Evolutionary conservation across 2,888 invertebrate species (phyloP), one percentile per base, ranked within the genome.

Genomic region (Ophioninae sp.): DNA sequence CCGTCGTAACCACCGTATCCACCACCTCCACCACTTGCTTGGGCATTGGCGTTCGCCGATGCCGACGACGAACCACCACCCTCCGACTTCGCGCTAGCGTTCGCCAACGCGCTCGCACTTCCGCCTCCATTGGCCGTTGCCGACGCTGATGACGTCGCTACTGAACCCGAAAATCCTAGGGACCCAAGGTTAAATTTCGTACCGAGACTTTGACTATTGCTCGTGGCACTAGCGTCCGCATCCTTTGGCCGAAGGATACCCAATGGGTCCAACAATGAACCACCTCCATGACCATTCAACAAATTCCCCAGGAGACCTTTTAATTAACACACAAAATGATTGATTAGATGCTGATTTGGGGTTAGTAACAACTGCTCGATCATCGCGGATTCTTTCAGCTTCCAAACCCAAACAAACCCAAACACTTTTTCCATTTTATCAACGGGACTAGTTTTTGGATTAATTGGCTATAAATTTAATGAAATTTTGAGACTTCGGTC

Each of bases 171-270:
- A 22, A 92, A 76, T 6, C 90, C 89, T 44, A 92, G 71, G 8
- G 89, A 90, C 0, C 91, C 91, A 6, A 91, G 61, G 63, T 89
- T 88, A 3, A 92, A 82, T 51, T 80, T 87, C 6, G 86, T 87
- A 23, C 86, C 86, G 5, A 90, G n/a, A 3, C 86, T 82, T 0
- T 88, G 86, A 17, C 90, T 76, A 1, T 87, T 82, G 61, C 88
- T 87, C 17, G 81, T 56, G 0, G 90, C 87, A 0, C 84, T 78
- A 20, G 58, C 73, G 8, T 51, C 81, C 0, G 64, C 41, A 0
- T 73, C 79, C n/a, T 87, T 85, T 2, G 81, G 81, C 13, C 81
- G 75, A 63, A 91, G 88, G 0, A 92, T 20, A 10, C 90, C 90
- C 37, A 91, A 83, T 0, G 91, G 91, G 41, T 91, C 91, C 81